Evolutionary conservation across 2,888 invertebrate species (phyloP), one percentile per base, ranked within the genome.

Genomic region (Aplocera efformata): DNA sequence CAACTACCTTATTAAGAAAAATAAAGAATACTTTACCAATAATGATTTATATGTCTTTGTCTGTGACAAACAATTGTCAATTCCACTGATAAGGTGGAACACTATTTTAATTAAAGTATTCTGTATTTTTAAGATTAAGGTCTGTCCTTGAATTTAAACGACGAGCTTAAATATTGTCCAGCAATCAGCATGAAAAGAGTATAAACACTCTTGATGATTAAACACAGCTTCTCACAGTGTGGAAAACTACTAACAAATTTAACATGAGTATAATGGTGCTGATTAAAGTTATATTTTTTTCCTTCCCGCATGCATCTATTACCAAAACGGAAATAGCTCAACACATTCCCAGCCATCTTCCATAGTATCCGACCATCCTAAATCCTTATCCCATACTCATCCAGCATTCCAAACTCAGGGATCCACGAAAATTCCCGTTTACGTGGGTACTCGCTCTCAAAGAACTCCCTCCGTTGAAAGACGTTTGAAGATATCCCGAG

Each of bases 341-440:
- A 85, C 81, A 74, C 86, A 88, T 79, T 89, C 89, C 79, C 88
- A 89, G 72, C 88, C 86, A 57, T 86, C 86, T n/a, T 89, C 88
- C 42, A 72, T 86, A 75, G 85, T 79, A 13, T 83, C 82, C 48
- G 88, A 86, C 66, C 77, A 76, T 67, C 86, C 81, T 20, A 86
- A 85, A 67, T 84, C 88, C 68, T 53, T 75, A 59, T 81, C 86
- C 61, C 86, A 89, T 56, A 83, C 83, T 78, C 89, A 89, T 79
- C 83, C 88, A 49, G 85, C 84, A 75, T 85, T 85, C 79, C 88
- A 90, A 74, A 89, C 89, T 60, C 90, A 90, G 76, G 91, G 91
- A 52, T 92, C 93, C 71, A 92, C 93, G 67, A 92, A 92, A 89
- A 94, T 93, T 72, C 94, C 93, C 53, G 90, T 93, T 48, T 93